phyloP scores from a whole-genome alignment of 2,888 invertebrate species.

The Nomada flava region DNA sequence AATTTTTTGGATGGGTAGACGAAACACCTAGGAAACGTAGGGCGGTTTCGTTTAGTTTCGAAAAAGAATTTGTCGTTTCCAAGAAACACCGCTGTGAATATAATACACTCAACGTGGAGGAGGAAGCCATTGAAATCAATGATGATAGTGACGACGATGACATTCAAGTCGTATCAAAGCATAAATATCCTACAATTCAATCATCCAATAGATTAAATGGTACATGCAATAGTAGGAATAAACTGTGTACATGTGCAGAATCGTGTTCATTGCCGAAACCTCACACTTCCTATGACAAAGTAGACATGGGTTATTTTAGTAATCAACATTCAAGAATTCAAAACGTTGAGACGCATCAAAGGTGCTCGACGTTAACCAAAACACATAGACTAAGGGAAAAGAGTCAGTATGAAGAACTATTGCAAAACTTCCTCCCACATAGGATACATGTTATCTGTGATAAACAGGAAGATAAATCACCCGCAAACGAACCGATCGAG shows the following conservation, averaged over 20 bases:
- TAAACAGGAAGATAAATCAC: constrained; percentile 48
- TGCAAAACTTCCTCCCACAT: constrained; percentile 73
- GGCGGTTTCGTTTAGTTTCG: constrained; percentile 58
- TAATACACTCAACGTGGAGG: constrained; percentile 25
- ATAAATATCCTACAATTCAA: constrained; percentile 47
- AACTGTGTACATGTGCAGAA: constrained; percentile 32
- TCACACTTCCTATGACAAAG: constrained; percentile 21
- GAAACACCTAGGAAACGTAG: constrained; percentile 74
- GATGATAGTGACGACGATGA: constrained; percentile 68
- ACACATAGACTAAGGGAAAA: constrained; percentile 74
- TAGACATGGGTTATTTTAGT: constrained; percentile 31
- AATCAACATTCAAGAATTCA: constrained; percentile 21
- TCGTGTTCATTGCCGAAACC: constrained; percentile 34
- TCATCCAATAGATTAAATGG: constrained; percentile 63
- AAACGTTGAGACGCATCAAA: constrained; percentile 23
- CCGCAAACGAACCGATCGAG: constrained; percentile 62
- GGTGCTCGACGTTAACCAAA: constrained; percentile 66
- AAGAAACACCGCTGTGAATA: constrained; percentile 71
- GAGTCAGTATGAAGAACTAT: constrained; percentile 74
- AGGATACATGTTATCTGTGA: constrained; percentile 64
- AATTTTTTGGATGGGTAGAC: constrained; percentile 75
- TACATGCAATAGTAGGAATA: constrained; percentile 44
- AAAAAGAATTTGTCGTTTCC: constrained; percentile 59
- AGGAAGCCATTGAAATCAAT: constrained; percentile 57
- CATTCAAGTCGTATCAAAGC: constrained; percentile 63